Base-by-base conservation (phyloP, 1,140 invertebrate species). In the Apis dorsata region DNA sequence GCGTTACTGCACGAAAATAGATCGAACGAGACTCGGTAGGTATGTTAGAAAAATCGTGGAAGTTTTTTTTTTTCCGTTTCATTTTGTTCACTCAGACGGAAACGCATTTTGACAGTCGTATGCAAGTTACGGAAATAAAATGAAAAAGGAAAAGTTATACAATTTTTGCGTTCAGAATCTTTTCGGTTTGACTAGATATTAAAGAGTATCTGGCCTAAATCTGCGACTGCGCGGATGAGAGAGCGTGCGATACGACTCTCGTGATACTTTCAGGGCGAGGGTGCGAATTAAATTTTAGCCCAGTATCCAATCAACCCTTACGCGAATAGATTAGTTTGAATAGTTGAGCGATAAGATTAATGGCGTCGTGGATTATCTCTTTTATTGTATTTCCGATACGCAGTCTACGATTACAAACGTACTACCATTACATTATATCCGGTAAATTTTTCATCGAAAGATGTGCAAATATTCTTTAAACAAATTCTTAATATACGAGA, bases 211-310 rank as follows among this genome's bases (percentile, higher is more conserved):
- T 93, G 92, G 89, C 88, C 69, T 76, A 83, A 71, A 86, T 90
- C 66, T 85, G 91, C 91, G 91, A 85, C 87, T 92, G 92, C 92
- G 92, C 90, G 79, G 17, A 88, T 77, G 9, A 53, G 12, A 24
- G 49, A 44, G 63, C 63, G 72, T 75, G 59, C 72, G 71, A 83
- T 81, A 62, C 65, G 82, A 84, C 85, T 77, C 86, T 79, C 87
- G 88, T 75, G 78, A 85, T 81, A 86, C 82, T 88, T 88, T 87
- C 76, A 44, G 78, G 83, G 76, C 83, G 84, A 90, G 86, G 88
- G 87, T 90, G 87, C 77, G 88, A 91, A 90, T 92, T 91, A 88
- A 93, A 91, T 85, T 90, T 91, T 87, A 79, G 86, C 87, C 89
- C 89, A 92, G 91, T 92, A 83, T 81, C 88, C 83, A 89, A 88